Base-by-base conservation (phyloP, 2,888 invertebrate species). In the Drosophila parthenogenetica region DNA sequence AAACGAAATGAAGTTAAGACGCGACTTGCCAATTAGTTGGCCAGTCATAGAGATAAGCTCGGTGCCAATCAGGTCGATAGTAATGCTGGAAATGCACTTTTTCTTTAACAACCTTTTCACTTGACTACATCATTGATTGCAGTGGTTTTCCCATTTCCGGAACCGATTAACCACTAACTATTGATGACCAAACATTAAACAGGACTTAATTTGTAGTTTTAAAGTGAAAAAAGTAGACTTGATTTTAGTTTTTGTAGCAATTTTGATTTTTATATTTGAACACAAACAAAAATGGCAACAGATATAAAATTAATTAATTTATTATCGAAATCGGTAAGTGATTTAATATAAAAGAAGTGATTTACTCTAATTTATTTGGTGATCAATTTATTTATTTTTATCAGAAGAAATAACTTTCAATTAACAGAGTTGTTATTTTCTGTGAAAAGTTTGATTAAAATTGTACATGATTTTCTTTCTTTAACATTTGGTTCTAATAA, bases 21-120 rank as follows among this genome's bases (percentile, higher is more conserved):
- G 37, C 59, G 32, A 53, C 14, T 73, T 65, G 53, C 65, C 75
- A 74, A 74, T 69, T 73, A 32, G 32, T 40, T 60, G 7, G 32
- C 40, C 59, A 50, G n/a, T 16, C 58, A 29, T 29, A 8, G 29
- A 29, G 8, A 8, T 29, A 29, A 43, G 57, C 29, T 42, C 29
- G 40, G 60, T 70, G 65, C 58, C 74, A 74, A 71, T 63, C 19
- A 58, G 64, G 67, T 70, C 64, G 53, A 13, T 29, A 53, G n/a
- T 43, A 2, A 35, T 54, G 40, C 51, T 62, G 32, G 35, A 43
- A 45, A 25, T 39, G 29, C 11, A 43, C 29, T 46, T 46, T 57
- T 25, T 22, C 45, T 16, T 22, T 10, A 17, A 13, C 45, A 25
- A n/a, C 42, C 17, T 70, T 80, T 70, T 49, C 17, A 35, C 49